Evolutionary conservation across 2,797 vertebrate species (phyloP), one percentile per base, ranked within the genome.

Genomic region (Dermochelys coriacea): DNA sequence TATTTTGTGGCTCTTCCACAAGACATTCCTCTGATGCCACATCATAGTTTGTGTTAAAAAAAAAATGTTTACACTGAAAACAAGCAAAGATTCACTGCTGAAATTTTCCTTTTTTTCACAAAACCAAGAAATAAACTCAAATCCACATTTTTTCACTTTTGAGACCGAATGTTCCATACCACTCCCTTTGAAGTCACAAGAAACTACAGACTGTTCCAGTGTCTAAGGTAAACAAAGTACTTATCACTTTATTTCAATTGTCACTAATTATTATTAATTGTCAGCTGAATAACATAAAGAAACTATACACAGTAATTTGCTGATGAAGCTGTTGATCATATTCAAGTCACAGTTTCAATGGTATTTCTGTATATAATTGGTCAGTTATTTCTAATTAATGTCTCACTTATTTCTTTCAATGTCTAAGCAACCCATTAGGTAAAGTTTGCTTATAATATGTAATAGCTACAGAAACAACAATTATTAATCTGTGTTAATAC

Each of bases 191-290:
- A 93, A 90, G 47, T 4, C 14, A 12, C n/a, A 81, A 4, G 82
- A 86, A 91, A 75, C 41, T 47, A 8, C 6, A 61, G 8, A 2
- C 3, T 83, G 55, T 93, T 88, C 85, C 79, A 79, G 14, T 80
- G 29, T n/a, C 61, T 57, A 71, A 82, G 54, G 50, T 91, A 97
- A 97, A 97, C 55, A 95, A 88, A 91, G 50, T 95, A 92, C 81
- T 95, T 95, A 96, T 85, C 59, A 71, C 88, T 97, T 97, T 95
- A 89, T 94, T 95, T 95, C 94, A 94, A 95, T 95, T 94, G 45
- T 89, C 87, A 86, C 45, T 95, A 93, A 95, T 96, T 95, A 83
- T n/a, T n/a, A n/a, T n/a, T n/a, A n/a, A n/a, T n/a, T n/a, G n/a
- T n/a, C 64, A 90, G 37, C 64, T 92, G 54, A 74, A 96, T 85